Evolutionary conservation across 1,140 invertebrate genomes (phyloP).

Genomic region (Drosophila virilis): DNA sequence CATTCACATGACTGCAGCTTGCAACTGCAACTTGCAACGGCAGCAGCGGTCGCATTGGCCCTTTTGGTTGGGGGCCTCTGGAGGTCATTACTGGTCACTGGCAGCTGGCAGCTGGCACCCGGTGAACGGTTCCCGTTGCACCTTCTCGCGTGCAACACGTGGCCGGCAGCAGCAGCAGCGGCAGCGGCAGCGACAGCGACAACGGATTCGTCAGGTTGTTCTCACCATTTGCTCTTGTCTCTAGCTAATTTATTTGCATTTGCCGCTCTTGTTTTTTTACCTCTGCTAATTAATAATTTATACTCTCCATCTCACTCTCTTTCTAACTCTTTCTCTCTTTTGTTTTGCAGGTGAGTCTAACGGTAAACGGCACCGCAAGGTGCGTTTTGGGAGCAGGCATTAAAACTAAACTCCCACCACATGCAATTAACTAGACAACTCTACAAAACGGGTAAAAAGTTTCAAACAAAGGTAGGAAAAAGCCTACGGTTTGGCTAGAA

Average conservation of each 20-base stretch:
- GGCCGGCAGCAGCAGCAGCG: conserved; percentile 16
- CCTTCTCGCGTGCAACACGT: conserved; percentile 70
- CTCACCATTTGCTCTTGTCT: conserved; percentile 56
- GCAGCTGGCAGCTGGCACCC: conserved; percentile 33
- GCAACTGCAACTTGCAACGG: conserved; percentile 21
- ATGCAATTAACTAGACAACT: conserved; percentile 17
- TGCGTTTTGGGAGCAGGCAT: conserved; percentile 47
- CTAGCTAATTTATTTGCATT: conserved; percentile 74
- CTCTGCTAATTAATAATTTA: conserved; percentile 72
- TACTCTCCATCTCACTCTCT: conserved; percentile 23
- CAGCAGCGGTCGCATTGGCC: conserved; percentile 41
- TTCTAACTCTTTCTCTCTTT: conserved; percentile 18
- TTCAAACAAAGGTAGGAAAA: neutral
- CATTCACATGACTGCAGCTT: conserved; percentile 66
- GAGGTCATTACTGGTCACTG: conserved; percentile 81
- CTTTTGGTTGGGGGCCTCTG: conserved; percentile 42
- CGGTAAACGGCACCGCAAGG: conserved; percentile 46
- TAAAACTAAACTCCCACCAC: conserved; percentile 26
- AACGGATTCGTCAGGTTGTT: conserved; percentile 32
- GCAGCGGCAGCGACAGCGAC: neutral
- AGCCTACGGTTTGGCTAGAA: neutral
- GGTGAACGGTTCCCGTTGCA: conserved; percentile 42
- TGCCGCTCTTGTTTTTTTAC: conserved; percentile 33
- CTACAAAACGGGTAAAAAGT: conserved; percentile 5
- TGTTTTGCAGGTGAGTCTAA: conserved; percentile 73